Percentiles rank a stretch among this genome's conserved stretches.
Evolutionary conservation across 2,113 vertebrate genomes (phyloP).

Genomic region (Origma solitaria): DNA sequence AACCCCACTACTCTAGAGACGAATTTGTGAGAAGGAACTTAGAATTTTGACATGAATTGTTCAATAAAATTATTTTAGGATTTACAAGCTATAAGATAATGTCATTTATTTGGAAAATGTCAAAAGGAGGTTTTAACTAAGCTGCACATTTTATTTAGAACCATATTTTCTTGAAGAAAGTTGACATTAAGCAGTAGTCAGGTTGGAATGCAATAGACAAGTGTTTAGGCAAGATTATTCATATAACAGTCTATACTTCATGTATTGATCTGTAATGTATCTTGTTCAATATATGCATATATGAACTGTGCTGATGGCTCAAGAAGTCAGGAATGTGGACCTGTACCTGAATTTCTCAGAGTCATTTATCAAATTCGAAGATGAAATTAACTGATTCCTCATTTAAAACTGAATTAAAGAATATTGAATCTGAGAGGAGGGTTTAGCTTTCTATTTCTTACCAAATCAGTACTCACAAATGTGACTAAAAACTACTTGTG

Average conservation of each 20-base stretch:
- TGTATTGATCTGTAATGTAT: background rate
- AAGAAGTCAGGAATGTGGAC: background rate
- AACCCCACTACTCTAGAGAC: no score
- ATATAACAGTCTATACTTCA: background rate
- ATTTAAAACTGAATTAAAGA: background rate
- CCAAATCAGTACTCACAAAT: background rate
- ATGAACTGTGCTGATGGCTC: background rate
- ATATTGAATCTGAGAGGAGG: background rate
- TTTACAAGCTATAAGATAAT: background rate
- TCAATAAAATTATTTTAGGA: background rate
- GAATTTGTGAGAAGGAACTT: background rate
- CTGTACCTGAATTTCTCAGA: background rate
- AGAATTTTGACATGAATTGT: background rate
- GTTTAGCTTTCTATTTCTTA: background rate
- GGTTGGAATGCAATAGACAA: background rate
- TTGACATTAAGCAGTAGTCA: background rate
- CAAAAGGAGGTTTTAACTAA: background rate
- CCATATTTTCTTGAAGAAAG: background rate
- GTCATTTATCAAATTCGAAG: background rate
- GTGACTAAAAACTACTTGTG: background rate
- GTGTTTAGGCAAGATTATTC: background rate
- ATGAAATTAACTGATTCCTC: background rate
- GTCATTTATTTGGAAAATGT: background rate
- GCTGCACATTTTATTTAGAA: background rate
- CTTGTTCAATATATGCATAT: background rate